A percentile compares a stretch with the other conserved stretches of the same genome.
Evolutionary conservation across 2,797 vertebrate genomes (phyloP).

Genomic region (Macropus fuliginosus): DNA sequence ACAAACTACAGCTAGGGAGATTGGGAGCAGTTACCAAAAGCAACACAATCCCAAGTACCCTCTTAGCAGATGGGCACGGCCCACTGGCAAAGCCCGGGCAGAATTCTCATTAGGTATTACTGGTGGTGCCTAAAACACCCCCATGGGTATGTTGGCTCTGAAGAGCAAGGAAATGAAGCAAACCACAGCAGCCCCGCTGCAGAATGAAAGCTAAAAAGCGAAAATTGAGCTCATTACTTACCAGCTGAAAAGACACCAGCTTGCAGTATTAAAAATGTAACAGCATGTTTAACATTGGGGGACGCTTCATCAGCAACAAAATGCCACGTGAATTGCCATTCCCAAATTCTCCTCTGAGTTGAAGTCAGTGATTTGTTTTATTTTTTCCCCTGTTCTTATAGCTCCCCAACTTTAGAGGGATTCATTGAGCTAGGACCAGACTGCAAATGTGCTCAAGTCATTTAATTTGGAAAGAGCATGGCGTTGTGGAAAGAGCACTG

Average conservation of each 20-base stretch:
- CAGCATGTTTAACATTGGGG: not conserved
- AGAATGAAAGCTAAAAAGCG: not conserved
- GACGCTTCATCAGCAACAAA: not conserved
- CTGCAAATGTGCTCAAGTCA: not conserved
- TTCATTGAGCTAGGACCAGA: not conserved
- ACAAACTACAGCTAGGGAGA: not conserved
- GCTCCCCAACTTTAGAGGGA: not conserved
- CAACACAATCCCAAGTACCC: not conserved
- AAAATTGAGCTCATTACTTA: not conserved
- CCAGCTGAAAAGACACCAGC: not conserved
- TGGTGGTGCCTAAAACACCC: not conserved
- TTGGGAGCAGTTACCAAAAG: not conserved
- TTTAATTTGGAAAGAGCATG: not conserved
- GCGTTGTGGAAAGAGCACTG: not conserved
- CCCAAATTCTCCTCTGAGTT: not conserved
- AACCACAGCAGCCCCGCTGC: not conserved
- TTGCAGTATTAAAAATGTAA: conserved; percentile 6
- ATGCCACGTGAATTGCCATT: not conserved
- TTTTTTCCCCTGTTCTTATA: not conserved
- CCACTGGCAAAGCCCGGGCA: not conserved
- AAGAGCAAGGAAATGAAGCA: conserved; percentile 1
- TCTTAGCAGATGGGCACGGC: not conserved
- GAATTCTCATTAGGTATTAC: not conserved
- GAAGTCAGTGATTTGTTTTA: not conserved
- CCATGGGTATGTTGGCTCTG: not conserved